A percentile compares a stretch with the other conserved stretches of the same genome.
These are phyloP conservation scores for Cetoscarus ocellatus DNA, from an alignment of 2,797 vertebrate genomes.

Conservation along the genomic window DNA sequence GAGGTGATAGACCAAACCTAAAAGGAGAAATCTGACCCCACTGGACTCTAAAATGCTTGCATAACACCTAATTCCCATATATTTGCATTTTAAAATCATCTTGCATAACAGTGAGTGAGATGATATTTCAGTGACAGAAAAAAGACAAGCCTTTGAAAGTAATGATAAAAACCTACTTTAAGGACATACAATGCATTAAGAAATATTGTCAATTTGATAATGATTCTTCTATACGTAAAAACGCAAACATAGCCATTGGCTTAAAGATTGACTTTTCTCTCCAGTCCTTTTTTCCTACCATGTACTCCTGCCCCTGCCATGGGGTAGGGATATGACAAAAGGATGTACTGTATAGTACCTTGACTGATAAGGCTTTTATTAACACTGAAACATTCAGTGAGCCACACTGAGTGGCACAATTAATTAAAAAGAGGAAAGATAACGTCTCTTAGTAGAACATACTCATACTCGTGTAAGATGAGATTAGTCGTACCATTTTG, in stretches of 20 bases:
- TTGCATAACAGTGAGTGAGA: slow-evolving; percentile 5
- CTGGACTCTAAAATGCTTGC: slow-evolving; percentile 18
- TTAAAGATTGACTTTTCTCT: not conserved
- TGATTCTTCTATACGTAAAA: not conserved
- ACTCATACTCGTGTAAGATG: too few relatives aligned
- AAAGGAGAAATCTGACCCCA: slow-evolving; percentile 9
- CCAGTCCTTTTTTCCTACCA: not conserved
- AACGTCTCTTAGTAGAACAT: too few relatives aligned
- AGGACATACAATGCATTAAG: not conserved
- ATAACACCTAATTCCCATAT: slow-evolving; percentile 14
- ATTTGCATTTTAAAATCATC: slow-evolving; percentile 27
- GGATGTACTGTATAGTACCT: not conserved
- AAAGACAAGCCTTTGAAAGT: not conserved
- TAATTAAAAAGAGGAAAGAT: not conserved
- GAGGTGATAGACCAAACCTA: slow-evolving; percentile 22
- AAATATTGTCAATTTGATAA: not conserved
- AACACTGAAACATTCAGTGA: too few relatives aligned
- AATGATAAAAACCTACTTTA: not conserved
- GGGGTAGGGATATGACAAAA: not conserved
- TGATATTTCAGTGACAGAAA: not conserved
- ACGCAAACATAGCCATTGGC: not conserved
- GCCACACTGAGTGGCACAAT: not conserved
- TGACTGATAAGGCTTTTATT: not conserved
- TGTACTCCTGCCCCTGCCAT: not conserved
- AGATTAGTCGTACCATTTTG: too few relatives aligned